These are phyloP conservation scores for Carapus acus DNA, from an alignment of 2,797 vertebrate genomes.

Conservation along the genomic window DNA sequence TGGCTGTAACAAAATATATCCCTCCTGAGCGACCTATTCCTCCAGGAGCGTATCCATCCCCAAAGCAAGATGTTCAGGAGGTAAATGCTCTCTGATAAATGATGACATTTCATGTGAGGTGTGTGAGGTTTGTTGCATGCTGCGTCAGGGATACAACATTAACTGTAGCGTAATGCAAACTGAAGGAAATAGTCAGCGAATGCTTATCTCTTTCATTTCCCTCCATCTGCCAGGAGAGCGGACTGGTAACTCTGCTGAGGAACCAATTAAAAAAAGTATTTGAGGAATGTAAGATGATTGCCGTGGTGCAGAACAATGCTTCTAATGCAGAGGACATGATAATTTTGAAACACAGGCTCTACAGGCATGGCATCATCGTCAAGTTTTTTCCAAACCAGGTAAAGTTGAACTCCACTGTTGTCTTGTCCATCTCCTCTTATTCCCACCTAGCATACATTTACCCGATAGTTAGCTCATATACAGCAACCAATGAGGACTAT, in stretches of 20 bases:
- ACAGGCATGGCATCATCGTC: constrained; percentile 73
- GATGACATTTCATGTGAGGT: too few relatives aligned
- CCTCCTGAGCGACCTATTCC: constrained; percentile 68
- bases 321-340: constrained; percentile 72
- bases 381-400: constrained; percentile 86
- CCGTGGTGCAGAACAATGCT: constrained; percentile 80
- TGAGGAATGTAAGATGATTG: constrained; percentile 79
- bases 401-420: not conserved
- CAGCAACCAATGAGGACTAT: too few relatives aligned
- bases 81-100: constrained; percentile 38
- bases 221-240: constrained; percentile 56
- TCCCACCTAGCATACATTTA: too few relatives aligned
- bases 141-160: too few relatives aligned
- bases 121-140: too few relatives aligned
- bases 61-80: constrained; percentile 34
- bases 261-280: constrained; percentile 70
- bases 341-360: constrained; percentile 70
- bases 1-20: constrained; percentile 85
- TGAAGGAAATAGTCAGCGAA: too few relatives aligned
- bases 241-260: constrained; percentile 62
- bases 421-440: too few relatives aligned
- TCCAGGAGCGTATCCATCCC: constrained; percentile 59
- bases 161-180: too few relatives aligned
- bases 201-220: too few relatives aligned
- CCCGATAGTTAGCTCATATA: too few relatives aligned